A percentile compares a stretch with the other conserved stretches of the same genome.
phyloP scores from a whole-genome alignment of 2,113 vertebrate species.

The Ellobius talpinus region DNA sequence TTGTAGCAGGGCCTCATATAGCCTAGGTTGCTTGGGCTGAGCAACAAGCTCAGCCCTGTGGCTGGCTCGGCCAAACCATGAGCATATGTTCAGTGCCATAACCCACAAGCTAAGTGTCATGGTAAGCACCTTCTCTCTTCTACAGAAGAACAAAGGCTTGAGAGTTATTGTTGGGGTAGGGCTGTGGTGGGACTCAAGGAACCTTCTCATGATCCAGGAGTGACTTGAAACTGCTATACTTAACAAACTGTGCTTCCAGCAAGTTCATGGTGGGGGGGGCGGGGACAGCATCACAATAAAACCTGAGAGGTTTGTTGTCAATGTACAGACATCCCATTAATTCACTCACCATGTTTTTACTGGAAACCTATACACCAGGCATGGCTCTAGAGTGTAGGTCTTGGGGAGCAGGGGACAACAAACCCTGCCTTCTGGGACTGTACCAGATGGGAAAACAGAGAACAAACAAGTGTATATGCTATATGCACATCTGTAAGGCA shows the following conservation, averaged over 20 bases:
- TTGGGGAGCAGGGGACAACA: not conserved
- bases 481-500: not conserved
- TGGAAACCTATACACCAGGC: slow-evolving; percentile 26
- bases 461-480: not conserved
- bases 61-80: not conserved
- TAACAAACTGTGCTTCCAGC: not conserved
- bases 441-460: not conserved
- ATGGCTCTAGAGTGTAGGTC: not conserved
- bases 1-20: not conserved
- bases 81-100: not conserved
- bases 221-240: not conserved
- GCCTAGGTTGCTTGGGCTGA: not conserved
- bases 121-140: not conserved
- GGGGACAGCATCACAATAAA: not conserved
- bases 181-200: not conserved
- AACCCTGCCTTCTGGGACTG: not conserved
- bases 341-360: slow-evolving; percentile 10
- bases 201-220: not conserved
- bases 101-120: not conserved
- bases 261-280: not conserved
- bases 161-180: not conserved
- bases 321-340: not conserved
- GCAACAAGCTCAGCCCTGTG: not conserved
- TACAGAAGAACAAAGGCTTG: not conserved
- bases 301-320: not conserved